Evolutionary conservation across 2,113 vertebrate species (phyloP).

Genomic region (Cyanoderma ruficeps): DNA sequence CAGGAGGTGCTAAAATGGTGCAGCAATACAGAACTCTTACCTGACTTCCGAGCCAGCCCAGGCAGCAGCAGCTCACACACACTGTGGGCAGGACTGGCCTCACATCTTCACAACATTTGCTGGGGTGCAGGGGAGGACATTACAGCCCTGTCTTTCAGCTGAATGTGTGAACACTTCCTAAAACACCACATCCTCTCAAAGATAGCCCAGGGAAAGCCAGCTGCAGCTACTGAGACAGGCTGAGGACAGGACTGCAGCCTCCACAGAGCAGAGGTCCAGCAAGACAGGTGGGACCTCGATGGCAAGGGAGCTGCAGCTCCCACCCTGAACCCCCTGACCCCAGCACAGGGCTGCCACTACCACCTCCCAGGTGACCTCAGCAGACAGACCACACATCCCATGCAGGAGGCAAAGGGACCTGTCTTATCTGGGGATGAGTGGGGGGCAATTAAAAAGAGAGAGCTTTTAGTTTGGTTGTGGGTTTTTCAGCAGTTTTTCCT

Average conservation of each 20-base stretch:
- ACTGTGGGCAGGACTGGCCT: background rate
- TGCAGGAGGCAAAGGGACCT: background rate
- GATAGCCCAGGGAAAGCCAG: background rate
- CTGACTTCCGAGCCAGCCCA: background rate
- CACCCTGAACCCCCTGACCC: background rate
- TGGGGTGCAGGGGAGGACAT: background rate
- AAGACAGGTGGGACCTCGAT: background rate
- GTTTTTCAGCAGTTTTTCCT: background rate
- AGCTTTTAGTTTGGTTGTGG: background rate
- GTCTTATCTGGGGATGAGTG: background rate
- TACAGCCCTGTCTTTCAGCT: background rate
- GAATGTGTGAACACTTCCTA: accelerated
- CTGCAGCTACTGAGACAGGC: background rate
- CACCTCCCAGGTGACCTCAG: background rate
- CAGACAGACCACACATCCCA: background rate
- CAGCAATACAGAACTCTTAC: background rate
- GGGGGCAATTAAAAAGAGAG: background rate
- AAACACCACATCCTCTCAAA: background rate
- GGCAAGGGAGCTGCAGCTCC: background rate
- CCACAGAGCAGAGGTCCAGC: background rate
- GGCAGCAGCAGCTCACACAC: background rate
- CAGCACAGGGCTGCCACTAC: background rate
- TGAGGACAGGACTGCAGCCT: background rate
- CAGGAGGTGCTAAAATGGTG: background rate
- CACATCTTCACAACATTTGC: background rate